phyloP scores from a whole-genome alignment of 1,140 invertebrate species.

The Papilio polytes region DNA sequence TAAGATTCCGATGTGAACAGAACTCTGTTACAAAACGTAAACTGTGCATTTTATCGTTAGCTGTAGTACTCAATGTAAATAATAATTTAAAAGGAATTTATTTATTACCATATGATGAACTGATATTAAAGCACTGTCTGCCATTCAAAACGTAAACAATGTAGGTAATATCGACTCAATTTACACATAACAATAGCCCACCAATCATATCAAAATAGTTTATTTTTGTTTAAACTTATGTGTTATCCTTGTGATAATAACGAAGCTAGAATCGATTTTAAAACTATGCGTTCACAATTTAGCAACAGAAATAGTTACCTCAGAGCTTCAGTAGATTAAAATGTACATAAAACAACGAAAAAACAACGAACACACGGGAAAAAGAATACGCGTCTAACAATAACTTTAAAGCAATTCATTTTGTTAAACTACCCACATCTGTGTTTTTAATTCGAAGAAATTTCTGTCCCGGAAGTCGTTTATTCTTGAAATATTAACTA shows the following conservation, averaged over 20 bases:
- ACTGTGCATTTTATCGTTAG: background rate
- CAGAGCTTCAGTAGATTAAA: background rate
- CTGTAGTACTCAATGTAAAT: background rate
- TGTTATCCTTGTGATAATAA: too few species aligned
- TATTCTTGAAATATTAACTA: background rate
- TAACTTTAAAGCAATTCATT: background rate
- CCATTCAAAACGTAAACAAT: background rate
- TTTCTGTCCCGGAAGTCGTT: background rate
- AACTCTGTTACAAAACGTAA: background rate
- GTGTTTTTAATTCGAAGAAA: background rate
- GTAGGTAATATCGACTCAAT: background rate
- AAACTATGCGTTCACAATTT: too few species aligned
- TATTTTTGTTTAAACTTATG: too few species aligned
- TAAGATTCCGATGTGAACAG: background rate
- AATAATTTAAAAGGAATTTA: background rate
- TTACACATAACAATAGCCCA: too few species aligned
- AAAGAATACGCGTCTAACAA: background rate
- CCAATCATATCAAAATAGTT: too few species aligned
- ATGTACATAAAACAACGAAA: background rate
- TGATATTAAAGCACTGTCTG: background rate
- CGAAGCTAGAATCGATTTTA: too few species aligned
- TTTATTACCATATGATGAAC: background rate
- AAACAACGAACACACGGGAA: background rate
- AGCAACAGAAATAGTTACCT: too few species aligned
- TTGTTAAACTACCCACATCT: conserved; percentile 18